These are phyloP conservation scores for Oophaga pumilio DNA, from an alignment of 2,113 vertebrate genomes.

Conservation along the genomic window DNA sequence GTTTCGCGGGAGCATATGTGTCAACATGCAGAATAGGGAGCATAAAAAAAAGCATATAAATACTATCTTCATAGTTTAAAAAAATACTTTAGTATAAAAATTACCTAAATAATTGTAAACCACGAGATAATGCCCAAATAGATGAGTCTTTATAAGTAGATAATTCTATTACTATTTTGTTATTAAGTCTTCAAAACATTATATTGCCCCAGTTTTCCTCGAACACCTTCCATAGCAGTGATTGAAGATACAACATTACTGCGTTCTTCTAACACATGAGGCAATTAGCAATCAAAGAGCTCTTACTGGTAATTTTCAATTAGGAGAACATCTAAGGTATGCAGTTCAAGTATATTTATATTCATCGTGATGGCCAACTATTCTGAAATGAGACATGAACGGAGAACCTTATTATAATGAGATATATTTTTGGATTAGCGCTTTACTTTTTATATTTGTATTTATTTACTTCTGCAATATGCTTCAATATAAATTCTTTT, in stretches of 20 bases:
- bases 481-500: background rate
- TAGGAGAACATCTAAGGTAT: constrained; percentile 5
- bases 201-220: background rate
- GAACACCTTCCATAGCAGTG: no score
- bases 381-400: background rate
- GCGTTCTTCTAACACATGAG: background rate
- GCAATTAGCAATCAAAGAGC: constrained; percentile 1
- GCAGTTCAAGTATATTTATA: background rate
- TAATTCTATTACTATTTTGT: background rate
- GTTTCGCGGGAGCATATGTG: background rate
- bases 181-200: background rate
- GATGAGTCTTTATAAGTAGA: background rate
- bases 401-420: background rate
- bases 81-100: background rate
- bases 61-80: background rate
- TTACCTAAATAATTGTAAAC: background rate
- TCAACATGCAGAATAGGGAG: background rate
- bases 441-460: background rate
- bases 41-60: background rate
- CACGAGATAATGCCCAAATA: background rate
- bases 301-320: constrained; percentile 2
- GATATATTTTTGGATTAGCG: background rate
- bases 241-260: background rate
- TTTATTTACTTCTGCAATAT: background rate
- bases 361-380: background rate